Base-by-base conservation (phyloP, 2,888 invertebrate species). In the Agonopterix heracliana region DNA sequence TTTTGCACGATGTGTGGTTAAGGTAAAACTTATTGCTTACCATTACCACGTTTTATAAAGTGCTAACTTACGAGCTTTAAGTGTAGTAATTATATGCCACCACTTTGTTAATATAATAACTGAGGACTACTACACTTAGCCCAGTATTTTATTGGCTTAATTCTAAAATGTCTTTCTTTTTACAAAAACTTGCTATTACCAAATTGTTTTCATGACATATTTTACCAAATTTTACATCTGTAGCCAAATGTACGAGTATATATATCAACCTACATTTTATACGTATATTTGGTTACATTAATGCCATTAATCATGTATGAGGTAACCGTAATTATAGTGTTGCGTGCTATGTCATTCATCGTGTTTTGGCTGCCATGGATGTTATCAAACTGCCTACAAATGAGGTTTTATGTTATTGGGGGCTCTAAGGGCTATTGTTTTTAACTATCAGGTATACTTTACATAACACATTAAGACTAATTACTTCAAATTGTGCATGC, bases 281-380 rank as follows among this genome's bases (percentile, higher is more conserved):
- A 26, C 7, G 5, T 26, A 26, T 26, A 26, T 26, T 26, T 26
- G 26, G 26, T 26, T 26, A 26, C 26, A 26, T 26, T 26, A 26
- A 26, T 26, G 26, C 7, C 45, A 49, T 49, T 51, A 70, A 73
- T 78, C 74, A 73, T 74, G 60, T 67, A 75, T 38, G 68, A 63
- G 69, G 66, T 64, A 63, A 63, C 64, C 71, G 59, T 81, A 81
- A 82, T 81, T 81, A 76, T 76, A 59, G 65, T 69, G 63, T 82
- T 67, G 82, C 81, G 82, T 81, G 81, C 69, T 70, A 69, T 75
- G 74, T 78, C 76, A 77, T 77, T 66, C 69, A 68, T 71, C 66
- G 69, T 69, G 64, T 71, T 78, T 52, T 47, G 41, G 38, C 44
- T 62, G 66, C 65, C 58, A 55, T 62, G 74, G 75, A 75, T 76